Base-by-base conservation (phyloP, 92 coral and sea anemone genomes). In the Virgularia gustaviana region DNA sequence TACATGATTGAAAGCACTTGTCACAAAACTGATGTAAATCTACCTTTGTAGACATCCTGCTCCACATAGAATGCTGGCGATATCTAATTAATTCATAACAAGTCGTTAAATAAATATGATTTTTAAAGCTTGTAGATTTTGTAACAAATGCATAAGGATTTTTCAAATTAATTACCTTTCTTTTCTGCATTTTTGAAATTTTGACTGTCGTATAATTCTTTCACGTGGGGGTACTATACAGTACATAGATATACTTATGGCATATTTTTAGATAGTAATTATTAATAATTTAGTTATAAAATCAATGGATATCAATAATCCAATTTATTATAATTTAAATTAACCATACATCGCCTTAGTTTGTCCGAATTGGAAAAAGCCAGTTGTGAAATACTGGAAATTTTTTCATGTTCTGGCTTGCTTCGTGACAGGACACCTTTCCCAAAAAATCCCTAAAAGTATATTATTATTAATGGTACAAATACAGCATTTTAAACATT, bases 361-460 rank as follows among this genome's bases (percentile, higher is more conserved):
- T 80, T 89, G 70, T 92, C 96, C 39, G 98, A 89, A 63, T 73
- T 86, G 7, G 98, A 89, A 76, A 89, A 92, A 8, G 98, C 98
- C 32, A 77, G 81, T 76, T 92, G 98, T 20, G 98, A 92, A 76
- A 92, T 86, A 45, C 89, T 85, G 22, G 98, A 89, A 55, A 84
- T 78, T 31, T 61, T 65, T 58, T 92, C 96, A 85, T 84, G 80
- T 57, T 85, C 90, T 19, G 98, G 96, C 77, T 92, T 89, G 77
- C 98, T 92, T 66, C 96, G 83, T 23, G 98, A 92, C 11, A 92
- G 84, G 54, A 70, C 82, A 4, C 98, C 98, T 78, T 92, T 92
- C 12, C 98, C 98, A 87, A 92, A 89, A 76, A 89, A 92, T 24
- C 98, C 98, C 98, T 92, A 49, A 31, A n/a, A n/a, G n/a, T n/a